These are phyloP conservation scores for Trilocha varians DNA, from an alignment of 2,888 invertebrate species.

Conservation along the genomic window DNA sequence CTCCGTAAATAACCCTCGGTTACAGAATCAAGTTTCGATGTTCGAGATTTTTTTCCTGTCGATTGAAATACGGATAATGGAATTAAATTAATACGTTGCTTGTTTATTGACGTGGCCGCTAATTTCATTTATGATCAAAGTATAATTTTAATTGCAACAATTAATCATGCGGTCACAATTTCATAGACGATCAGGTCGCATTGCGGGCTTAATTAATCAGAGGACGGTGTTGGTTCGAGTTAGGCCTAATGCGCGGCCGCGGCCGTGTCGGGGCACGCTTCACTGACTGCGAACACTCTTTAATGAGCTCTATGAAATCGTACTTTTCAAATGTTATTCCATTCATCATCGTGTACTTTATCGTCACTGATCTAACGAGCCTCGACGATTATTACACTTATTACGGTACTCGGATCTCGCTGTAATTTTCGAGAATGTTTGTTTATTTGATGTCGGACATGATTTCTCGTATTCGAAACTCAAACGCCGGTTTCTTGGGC, in stretches of 20 bases:
- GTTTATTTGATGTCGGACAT: conserved; percentile 52
- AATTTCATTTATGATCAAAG: conserved; percentile 15
- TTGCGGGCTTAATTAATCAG: conserved; percentile 54
- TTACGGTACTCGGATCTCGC: conserved; percentile 58
- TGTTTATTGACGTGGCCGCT: conserved; percentile 25
- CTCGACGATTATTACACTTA: conserved; percentile 62
- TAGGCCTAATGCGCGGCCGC: conserved; percentile 61
- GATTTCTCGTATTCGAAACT: conserved; percentile 46
- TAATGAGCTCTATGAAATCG: conserved; percentile 54
- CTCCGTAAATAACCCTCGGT: conserved; percentile 46
- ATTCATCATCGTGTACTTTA: conserved; percentile 63
- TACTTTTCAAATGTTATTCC: conserved; percentile 62
- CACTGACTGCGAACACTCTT: conserved; percentile 37
- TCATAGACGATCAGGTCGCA: conserved; percentile 44
- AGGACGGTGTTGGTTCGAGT: conserved; percentile 40
- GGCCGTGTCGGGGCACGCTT: conserved; percentile 44
- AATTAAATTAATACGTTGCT: conserved; percentile 46
- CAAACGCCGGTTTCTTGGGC: conserved; percentile 43
- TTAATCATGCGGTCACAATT: conserved; percentile 16
- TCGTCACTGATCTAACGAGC: conserved; percentile 60
- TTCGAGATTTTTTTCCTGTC: conserved; percentile 41
- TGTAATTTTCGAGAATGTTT: conserved; percentile 56
- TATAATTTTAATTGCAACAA: conserved; percentile 1
- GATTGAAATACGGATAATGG: conserved; percentile 43
- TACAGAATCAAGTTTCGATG: conserved; percentile 54